Conservation (phyloP, 2,888 invertebrate species). For the Phasia obesa region DNA sequence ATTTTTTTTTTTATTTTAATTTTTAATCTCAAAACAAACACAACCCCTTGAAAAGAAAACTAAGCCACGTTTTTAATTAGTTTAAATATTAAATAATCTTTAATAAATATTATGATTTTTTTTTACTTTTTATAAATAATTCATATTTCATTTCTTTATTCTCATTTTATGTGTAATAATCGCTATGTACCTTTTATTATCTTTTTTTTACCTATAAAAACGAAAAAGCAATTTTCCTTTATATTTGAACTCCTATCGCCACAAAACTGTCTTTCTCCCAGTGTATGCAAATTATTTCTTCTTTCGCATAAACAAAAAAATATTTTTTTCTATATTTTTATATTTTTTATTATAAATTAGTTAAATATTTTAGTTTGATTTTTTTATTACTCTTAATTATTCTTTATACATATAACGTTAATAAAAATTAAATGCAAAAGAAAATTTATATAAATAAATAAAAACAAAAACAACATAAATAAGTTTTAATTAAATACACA, state of each 20-base stretch:
- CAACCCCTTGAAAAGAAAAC: slow-evolving; percentile 36
- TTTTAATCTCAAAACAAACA: slow-evolving; percentile 31
- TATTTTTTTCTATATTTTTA: slow-evolving; percentile 58
- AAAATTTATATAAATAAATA: slow-evolving; percentile 30
- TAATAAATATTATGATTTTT: slow-evolving; percentile 4
- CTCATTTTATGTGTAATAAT: slow-evolving; percentile 72
- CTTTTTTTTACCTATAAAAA: slow-evolving; percentile 42
- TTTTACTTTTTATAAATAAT: slow-evolving; percentile 44
- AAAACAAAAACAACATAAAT: slow-evolving; percentile 49
- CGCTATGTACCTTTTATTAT: slow-evolving; percentile 69
- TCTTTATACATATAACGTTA: slow-evolving; percentile 48
- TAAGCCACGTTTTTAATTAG: slow-evolving; percentile 45
- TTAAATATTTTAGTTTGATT: slow-evolving; percentile 82
- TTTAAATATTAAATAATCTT: slow-evolving; percentile 54
- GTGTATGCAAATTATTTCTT: slow-evolving; percentile 52
- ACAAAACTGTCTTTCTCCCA: slow-evolving; percentile 26
- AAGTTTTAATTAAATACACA: slow-evolving; percentile 68
- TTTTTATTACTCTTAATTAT: slow-evolving; percentile 74
- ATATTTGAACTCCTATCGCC: slow-evolving; percentile 6
- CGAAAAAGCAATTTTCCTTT: slow-evolving; percentile 31
- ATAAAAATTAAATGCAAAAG: slow-evolving; percentile 46
- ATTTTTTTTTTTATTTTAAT: slow-evolving; percentile 8
- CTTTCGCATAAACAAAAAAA: slow-evolving; percentile 43
- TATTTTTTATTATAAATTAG: slow-evolving; percentile 80
- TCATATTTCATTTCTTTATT: slow-evolving; percentile 50